These are phyloP conservation scores for Lochmaea capreae DNA, from an alignment of 2,888 invertebrate species.

Conservation along the genomic window DNA sequence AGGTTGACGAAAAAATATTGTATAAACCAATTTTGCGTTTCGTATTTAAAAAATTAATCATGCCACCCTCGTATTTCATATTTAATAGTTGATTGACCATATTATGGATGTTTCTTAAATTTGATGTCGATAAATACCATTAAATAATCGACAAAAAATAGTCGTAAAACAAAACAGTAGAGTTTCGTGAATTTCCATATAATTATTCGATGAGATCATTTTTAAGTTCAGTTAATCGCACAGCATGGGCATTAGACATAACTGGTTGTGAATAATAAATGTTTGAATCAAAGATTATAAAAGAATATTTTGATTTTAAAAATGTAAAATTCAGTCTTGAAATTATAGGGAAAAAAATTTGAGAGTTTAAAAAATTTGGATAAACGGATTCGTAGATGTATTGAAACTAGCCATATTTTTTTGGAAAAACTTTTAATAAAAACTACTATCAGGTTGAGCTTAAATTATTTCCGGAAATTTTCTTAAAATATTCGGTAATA, in stretches of 20 bases:
- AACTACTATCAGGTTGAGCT: no score
- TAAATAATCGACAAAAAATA: background rate
- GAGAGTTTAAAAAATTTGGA: no score
- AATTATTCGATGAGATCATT: background rate
- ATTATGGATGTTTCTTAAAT: background rate
- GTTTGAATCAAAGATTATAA: background rate
- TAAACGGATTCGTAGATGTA: no score
- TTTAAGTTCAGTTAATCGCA: background rate
- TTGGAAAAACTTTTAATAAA: no score
- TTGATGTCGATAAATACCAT: background rate
- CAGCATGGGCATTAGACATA: background rate
- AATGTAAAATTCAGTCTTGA: no score
- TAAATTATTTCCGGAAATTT: no score
- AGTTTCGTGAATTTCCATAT: background rate
- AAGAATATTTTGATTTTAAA: no score
- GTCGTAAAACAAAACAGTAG: conserved; percentile 1
- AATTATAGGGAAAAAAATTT: no score
- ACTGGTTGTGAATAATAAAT: conserved; percentile 3
- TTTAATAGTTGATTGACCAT: background rate
- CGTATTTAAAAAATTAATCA: background rate
- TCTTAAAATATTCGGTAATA: no score
- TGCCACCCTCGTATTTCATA: background rate
- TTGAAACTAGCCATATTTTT: no score
- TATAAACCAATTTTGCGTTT: no score
- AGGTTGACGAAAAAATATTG: no score